phyloP scores from a whole-genome alignment of 2,888 invertebrate species.

The Tachina fera region DNA sequence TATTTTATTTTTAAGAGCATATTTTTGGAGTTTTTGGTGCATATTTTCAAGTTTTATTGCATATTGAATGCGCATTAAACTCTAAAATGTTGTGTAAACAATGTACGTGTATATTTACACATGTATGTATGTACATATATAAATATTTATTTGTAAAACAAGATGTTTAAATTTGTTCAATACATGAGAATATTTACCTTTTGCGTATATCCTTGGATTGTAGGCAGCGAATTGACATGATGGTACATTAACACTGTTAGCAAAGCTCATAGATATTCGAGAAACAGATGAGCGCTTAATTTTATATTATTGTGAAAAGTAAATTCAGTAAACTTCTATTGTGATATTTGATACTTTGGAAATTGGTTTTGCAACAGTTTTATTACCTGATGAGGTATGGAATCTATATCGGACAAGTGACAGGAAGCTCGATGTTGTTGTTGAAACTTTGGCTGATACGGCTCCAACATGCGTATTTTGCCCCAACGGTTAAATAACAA shows the following conservation, averaged over 20 bases:
- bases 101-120: too few relatives aligned
- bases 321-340: not conserved
- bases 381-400: slow-evolving; percentile 80
- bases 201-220: slow-evolving; percentile 79
- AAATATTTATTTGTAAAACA: not conserved
- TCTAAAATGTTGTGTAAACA: too few relatives aligned
- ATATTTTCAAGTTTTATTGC: too few relatives aligned
- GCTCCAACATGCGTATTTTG: slow-evolving; percentile 95
- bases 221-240: slow-evolving; percentile 81
- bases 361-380: not conserved
- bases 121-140: too few relatives aligned
- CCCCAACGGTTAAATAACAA: slow-evolving; percentile 97
- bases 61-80: too few relatives aligned
- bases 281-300: slow-evolving; percentile 83
- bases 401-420: slow-evolving; percentile 85
- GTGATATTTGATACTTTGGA: not conserved
- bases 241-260: slow-evolving; percentile 81
- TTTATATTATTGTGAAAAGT: not conserved
- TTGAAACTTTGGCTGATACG: slow-evolving; percentile 95
- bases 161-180: not conserved
- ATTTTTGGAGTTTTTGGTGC: too few relatives aligned
- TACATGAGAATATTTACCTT: slow-evolving; percentile 77
- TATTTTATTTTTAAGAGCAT: too few relatives aligned
- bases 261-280: slow-evolving; percentile 83
- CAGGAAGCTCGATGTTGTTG: slow-evolving; percentile 92